Evolutionary conservation across 2,113 vertebrate genomes (phyloP).

Genomic region (Chaetura pelagica): DNA sequence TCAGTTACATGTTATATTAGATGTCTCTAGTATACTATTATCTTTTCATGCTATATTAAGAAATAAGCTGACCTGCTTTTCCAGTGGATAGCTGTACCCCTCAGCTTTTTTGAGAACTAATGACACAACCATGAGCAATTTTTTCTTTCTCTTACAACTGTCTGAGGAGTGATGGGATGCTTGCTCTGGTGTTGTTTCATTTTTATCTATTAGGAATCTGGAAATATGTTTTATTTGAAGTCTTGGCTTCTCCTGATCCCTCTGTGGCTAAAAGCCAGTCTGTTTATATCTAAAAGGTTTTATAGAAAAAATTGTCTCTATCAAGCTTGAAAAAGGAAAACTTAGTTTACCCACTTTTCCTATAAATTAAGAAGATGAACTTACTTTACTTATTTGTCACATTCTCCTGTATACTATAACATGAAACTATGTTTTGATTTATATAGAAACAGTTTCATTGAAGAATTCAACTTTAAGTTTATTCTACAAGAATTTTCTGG

Average conservation of each 20-base stretch:
- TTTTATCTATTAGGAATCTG: not conserved
- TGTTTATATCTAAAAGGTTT: not conserved
- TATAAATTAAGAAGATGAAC: not conserved
- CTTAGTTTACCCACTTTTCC: not conserved
- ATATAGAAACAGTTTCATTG: not conserved
- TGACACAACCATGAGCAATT: not conserved
- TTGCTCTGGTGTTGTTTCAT: not conserved
- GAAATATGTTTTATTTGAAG: not conserved
- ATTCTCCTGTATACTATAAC: not conserved
- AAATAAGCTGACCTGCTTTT: not conserved
- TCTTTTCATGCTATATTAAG: not conserved
- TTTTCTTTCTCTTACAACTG: not conserved
- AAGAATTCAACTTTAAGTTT: not conserved
- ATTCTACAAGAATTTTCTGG: not conserved
- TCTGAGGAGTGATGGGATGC: not conserved
- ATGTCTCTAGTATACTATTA: not conserved
- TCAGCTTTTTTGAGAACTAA: not conserved
- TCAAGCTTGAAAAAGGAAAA: not conserved
- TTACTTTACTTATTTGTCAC: not conserved
- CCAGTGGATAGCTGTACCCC: not conserved
- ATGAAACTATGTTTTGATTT: not conserved
- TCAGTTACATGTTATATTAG: not conserved
- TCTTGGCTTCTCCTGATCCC: not conserved
- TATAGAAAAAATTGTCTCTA: not conserved
- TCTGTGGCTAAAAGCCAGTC: not conserved